A percentile compares a stretch with the other conserved stretches of the same genome.
These are phyloP conservation scores for Allacma fusca DNA, from an alignment of 2,888 invertebrate genomes.

Conservation along the genomic window DNA sequence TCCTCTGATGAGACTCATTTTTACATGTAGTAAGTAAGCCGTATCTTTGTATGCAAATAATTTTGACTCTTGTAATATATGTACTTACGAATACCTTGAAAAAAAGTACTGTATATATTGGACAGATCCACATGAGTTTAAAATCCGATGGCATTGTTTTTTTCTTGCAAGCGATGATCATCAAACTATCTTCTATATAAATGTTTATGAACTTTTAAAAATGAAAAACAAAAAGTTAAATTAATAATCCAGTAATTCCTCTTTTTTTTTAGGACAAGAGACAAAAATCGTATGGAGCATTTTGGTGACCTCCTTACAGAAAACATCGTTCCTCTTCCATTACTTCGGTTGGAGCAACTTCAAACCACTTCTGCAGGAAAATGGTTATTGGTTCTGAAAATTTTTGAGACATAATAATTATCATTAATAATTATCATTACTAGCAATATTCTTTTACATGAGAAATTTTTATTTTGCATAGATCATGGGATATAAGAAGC, in stretches of 20 bases:
- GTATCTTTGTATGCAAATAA: neutral
- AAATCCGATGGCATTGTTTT: neutral
- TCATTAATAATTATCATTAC: too few relatives aligned
- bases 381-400: slow-evolving; percentile 85
- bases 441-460: too few relatives aligned
- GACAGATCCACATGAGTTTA: slow-evolving; percentile 16
- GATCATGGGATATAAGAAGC: too few relatives aligned
- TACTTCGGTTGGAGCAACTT: slow-evolving; percentile 81
- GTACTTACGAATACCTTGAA: neutral
- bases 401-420: too few relatives aligned
- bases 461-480: too few relatives aligned
- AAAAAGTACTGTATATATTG: neutral
- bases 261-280: neutral
- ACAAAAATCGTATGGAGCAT: slow-evolving; percentile 20
- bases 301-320: slow-evolving; percentile 43
- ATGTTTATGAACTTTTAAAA: slow-evolving; percentile 2
- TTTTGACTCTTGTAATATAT: neutral
- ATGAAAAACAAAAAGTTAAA: slow-evolving; percentile 9
- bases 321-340: slow-evolving; percentile 57
- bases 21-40: neutral
- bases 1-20: neutral
- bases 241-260: neutral
- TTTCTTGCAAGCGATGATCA: slow-evolving; percentile 14
- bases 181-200: neutral
- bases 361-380: slow-evolving; percentile 86